Evolutionary conservation across 2,888 invertebrate species (phyloP), one percentile per base, ranked within the genome.

Genomic region (Meteorus colon): DNA sequence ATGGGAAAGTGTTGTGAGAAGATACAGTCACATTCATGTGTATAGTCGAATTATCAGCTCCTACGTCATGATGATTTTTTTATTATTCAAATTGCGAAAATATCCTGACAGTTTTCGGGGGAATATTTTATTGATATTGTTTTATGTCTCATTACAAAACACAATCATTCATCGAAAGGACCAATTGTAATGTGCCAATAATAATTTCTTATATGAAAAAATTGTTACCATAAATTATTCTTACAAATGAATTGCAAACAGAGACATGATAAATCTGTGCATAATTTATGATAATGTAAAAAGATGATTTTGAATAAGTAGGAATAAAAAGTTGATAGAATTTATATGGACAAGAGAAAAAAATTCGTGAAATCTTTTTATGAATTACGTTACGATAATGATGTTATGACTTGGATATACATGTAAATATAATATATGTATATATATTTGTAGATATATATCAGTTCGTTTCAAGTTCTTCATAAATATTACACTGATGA

Each of bases 1-100:
- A 10, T 29, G 63, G 62, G 71, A 72, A 72, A 72, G 71, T 62
- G 62, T 45, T 63, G 62, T 48, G 71, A 72, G 41, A 72, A 48
- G 62, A 55, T 55, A 48, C 3, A 55, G 55, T 55, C 55, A 55
- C 19, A 24, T 19, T 2, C 6, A n/a, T 55, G 8, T 55, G n/a
- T 55, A 55, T 24, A 19, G 4, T n/a, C 19, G 55, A 55, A 55
- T 55, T 19, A 55, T 55, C 8, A 55, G 19, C 19, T 55, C 19
- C 19, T 55, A 19, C 19, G 19, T 55, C 55, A 55, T 19, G 24
- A n/a, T n/a, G 19, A 48, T 48, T 24, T 1, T 24, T 8, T n/a
- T 55, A n/a, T 24, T 8, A 55, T 1, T 55, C 19, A 6, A 55
- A 19, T 55, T 19, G 10, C n/a, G 19, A 55, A 8, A 4, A 4